Base-by-base conservation (phyloP, 1,140 invertebrate genomes). In the Pseudomyrmex concolor region DNA sequence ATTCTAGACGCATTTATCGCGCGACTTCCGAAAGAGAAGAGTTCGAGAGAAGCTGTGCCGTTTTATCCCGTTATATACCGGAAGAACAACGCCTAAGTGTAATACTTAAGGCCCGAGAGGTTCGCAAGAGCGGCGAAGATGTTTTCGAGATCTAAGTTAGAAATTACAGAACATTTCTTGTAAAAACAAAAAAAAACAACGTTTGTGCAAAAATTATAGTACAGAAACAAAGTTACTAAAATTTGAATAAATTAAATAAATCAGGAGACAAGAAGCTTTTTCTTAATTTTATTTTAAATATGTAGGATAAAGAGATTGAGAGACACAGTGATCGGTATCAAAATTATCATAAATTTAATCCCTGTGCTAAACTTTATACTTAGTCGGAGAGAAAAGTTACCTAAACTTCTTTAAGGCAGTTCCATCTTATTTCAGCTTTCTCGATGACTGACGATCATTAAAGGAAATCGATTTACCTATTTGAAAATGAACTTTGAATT, bases 391-490 rank as follows among this genome's bases (percentile, higher is more conserved):
- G 25, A 59, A 57, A 78, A 78, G 76, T 70, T 78, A 68, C 19
- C 64, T 70, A 68, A 78, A 78, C 34, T 68, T 15, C 48, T 74
- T 78, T 57, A 48, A 78, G 76, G 57, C 5, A 45, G 45, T 63
- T 74, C 25, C 55, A 77, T 77, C 50, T 43, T 70, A 15, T 70
- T 57, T 13, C 13, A 48, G 51, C 17, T 78, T 70, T 48, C 50
- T 78, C 51, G n/a, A 51, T 68, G 34, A 78, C 76, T 78, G 15
- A 64, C 64, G 48, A 78, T 78, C 64, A 70, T 45, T 25, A 57
- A 48, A 57, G 19, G 19, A 70, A 78, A 78, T 78, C 64, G 54
- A 70, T 78, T 78, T 68, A 68, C 48, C 34, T 15, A n/a, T 67
- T 50, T 57, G 13, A 57, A 77, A 34, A 70, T 48, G 19, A 68